phyloP scores from a whole-genome alignment of 2,888 invertebrate genomes.

The Microplitis deprimator region DNA sequence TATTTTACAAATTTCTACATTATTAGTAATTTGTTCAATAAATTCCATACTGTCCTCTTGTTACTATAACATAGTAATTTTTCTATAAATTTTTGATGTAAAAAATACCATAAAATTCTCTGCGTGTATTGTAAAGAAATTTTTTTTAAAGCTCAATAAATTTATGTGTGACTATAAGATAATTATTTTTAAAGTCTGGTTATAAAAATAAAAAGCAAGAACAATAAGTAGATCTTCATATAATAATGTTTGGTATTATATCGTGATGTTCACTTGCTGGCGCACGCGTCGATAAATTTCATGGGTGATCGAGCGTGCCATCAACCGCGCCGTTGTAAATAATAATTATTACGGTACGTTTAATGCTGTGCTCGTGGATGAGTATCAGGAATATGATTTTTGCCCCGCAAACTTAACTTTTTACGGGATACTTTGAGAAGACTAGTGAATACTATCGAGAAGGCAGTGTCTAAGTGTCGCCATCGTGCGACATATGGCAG shows the following conservation, averaged over 20 bases:
- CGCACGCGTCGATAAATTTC: slow-evolving; percentile 55
- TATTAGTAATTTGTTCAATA: too few relatives aligned
- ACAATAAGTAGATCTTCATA: slow-evolving; percentile 3
- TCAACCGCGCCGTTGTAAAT: slow-evolving; percentile 52
- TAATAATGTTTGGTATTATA: neutral
- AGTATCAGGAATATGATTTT: slow-evolving; percentile 22
- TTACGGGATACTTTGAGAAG: slow-evolving; percentile 22
- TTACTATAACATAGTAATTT: too few relatives aligned
- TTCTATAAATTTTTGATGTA: too few relatives aligned
- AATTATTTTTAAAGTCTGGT: neutral
- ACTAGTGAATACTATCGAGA: neutral
- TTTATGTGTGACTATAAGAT: neutral
- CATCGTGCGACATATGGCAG: slow-evolving; percentile 19
- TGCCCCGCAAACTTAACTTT: slow-evolving; percentile 21
- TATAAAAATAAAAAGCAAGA: slow-evolving; percentile 9
- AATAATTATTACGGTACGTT: slow-evolving; percentile 50
- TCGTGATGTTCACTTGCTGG: slow-evolving; percentile 9
- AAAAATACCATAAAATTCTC: too few relatives aligned
- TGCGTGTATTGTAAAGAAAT: neutral
- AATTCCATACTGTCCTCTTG: too few relatives aligned
- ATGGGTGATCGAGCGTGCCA: slow-evolving; percentile 51
- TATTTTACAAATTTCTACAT: too few relatives aligned
- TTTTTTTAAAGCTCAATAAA: too few relatives aligned
- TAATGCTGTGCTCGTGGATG: slow-evolving; percentile 42
- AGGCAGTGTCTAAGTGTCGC: slow-evolving; percentile 24